A percentile compares a stretch with the other conserved stretches of the same genome.
phyloP scores from a whole-genome alignment of 2,888 invertebrate species.

The Odontothrips loti region DNA sequence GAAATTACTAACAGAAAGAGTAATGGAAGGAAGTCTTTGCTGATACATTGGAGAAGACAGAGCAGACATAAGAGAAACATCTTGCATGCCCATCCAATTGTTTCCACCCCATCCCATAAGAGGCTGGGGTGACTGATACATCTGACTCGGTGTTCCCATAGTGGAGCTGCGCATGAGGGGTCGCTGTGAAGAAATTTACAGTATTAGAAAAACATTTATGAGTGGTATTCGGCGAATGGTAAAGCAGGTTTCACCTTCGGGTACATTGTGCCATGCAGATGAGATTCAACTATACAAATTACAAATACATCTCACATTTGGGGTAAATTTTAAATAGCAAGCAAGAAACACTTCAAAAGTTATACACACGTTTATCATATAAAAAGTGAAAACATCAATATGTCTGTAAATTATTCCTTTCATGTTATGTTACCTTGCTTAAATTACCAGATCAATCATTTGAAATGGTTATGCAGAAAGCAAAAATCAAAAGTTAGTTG shows the following conservation, averaged over 20 bases:
- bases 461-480: too few relatives aligned
- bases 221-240: too few relatives aligned
- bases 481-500: too few relatives aligned
- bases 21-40: slow-evolving; percentile 15
- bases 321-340: too few relatives aligned
- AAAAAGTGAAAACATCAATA: too few relatives aligned
- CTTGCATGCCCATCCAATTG: slow-evolving; percentile 6
- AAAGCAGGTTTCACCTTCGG: neutral
- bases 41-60: slow-evolving; percentile 4
- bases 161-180: slow-evolving; percentile 28
- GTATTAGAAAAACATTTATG: neutral
- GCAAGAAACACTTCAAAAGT: too few relatives aligned
- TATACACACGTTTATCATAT: too few relatives aligned
- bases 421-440: too few relatives aligned
- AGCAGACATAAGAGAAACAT: neutral
- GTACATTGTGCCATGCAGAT: slow-evolving; percentile 19
- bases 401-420: too few relatives aligned
- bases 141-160: slow-evolving; percentile 14
- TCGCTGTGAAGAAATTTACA: slow-evolving; percentile 1
- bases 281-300: too few relatives aligned
- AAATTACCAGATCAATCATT: too few relatives aligned
- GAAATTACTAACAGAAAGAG: slow-evolving; percentile 35
- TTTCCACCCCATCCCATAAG: slow-evolving; percentile 4
- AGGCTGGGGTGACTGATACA: slow-evolving; percentile 28
- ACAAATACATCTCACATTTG: too few relatives aligned